Conservation (phyloP, 2,888 invertebrate species). For the Dinocampus coccinellae region DNA sequence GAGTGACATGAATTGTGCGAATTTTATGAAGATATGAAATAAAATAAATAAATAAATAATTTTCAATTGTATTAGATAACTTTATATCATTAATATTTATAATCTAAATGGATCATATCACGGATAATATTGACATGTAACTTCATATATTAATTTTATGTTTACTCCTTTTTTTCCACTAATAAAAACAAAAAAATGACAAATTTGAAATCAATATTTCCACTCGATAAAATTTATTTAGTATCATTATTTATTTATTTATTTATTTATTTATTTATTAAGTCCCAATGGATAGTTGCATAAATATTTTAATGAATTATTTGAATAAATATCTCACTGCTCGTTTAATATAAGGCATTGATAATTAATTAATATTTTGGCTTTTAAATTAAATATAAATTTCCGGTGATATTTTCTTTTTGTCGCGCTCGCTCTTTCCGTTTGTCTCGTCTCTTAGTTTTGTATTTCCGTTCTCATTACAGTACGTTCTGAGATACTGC, state of each 20-base stretch:
- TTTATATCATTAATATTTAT: background rate
- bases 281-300: background rate
- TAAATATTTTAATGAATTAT: background rate
- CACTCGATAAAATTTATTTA: too few relatives aligned
- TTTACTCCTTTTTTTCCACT: background rate
- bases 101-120: background rate
- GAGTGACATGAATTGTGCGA: too few relatives aligned
- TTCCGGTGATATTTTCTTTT: background rate
- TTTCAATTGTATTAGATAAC: background rate
- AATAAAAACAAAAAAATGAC: background rate
- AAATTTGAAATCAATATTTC: too few relatives aligned
- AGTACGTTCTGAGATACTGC: constrained; percentile 52
- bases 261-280: background rate
- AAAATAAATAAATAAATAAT: background rate
- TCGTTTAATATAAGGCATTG: constrained; percentile 52
- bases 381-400: constrained; percentile 8
- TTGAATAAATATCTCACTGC: constrained; percentile 44
- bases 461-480: constrained; percentile 12
- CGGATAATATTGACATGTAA: background rate
- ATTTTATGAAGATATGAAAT: too few relatives aligned
- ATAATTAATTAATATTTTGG: background rate
- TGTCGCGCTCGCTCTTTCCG: constrained; percentile 4
- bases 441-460: background rate
- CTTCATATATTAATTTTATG: background rate
- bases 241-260: too few relatives aligned